Evolutionary conservation across 1,140 invertebrate genomes (phyloP).

Genomic region (Hyles euphorbiae): DNA sequence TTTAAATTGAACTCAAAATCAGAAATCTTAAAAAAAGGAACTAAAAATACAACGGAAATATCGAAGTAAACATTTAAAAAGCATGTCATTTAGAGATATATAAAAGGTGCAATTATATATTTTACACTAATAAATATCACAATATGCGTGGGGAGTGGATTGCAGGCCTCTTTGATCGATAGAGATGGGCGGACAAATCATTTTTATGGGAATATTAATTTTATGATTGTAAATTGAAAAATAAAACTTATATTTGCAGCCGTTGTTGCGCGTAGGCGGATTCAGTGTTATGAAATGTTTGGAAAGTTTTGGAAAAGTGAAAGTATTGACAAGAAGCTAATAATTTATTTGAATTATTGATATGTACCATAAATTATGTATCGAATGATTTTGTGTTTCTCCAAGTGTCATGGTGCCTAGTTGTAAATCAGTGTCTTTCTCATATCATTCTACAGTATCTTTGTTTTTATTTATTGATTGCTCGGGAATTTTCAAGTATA

Average conservation of each 20-base stretch:
- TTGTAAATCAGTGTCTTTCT: too few species aligned
- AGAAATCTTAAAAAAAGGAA: too few species aligned
- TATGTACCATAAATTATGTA: too few species aligned
- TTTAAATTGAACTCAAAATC: too few species aligned
- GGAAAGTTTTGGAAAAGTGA: conserved; percentile 5
- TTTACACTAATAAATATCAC: conserved; percentile 11
- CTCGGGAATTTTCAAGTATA: too few species aligned
- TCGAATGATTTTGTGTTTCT: too few species aligned
- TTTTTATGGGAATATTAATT: conserved; percentile 19
- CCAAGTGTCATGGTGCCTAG: too few species aligned
- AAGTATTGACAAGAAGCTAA: neutral
- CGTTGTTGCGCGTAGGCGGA: neutral
- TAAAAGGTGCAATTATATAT: conserved; percentile 6
- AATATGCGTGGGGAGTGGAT: conserved; percentile 49
- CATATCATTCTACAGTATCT: too few species aligned
- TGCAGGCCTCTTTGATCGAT: conserved; percentile 45
- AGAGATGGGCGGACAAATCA: conserved; percentile 17
- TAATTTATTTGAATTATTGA: too few species aligned
- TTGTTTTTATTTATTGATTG: too few species aligned
- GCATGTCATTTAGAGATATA: neutral
- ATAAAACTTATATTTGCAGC: conserved; percentile 9
- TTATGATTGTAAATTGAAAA: conserved; percentile 25
- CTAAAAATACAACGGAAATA: too few species aligned
- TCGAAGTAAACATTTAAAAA: too few species aligned
- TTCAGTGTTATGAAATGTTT: neutral